Conservation (phyloP, 2,888 invertebrate genomes). For the Plebejus anna region DNA sequence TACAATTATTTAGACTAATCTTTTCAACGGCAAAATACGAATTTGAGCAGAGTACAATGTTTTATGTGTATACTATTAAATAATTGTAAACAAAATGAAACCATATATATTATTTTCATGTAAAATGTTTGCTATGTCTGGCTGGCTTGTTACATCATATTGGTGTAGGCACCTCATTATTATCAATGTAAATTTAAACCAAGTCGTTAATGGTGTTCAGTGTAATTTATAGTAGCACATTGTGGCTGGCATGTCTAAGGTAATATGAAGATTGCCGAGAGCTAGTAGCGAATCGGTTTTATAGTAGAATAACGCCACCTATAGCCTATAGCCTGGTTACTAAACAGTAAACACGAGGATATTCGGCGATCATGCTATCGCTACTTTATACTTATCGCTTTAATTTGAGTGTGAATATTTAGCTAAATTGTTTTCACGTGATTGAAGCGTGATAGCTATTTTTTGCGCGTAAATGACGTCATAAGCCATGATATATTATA, state of each 20-base stretch:
- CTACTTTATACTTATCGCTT: not conserved
- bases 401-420: not conserved
- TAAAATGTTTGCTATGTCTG: not conserved
- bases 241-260: too few species aligned
- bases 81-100: slow-evolving; percentile 21
- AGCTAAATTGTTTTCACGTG: not conserved
- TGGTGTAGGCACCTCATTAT: not conserved
- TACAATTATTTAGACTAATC: not conserved
- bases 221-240: too few species aligned
- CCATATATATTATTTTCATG: slow-evolving; percentile 27
- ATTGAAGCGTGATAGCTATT: not conserved
- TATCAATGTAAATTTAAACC: not conserved
- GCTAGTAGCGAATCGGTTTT: too few species aligned
- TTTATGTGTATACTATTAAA: slow-evolving; percentile 32
- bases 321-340: not conserved
- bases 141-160: not conserved
- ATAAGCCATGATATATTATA: too few species aligned
- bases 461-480: too few species aligned
- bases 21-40: slow-evolving; percentile 28
- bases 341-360: not conserved
- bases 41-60: slow-evolving; percentile 33
- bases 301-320: too few species aligned
- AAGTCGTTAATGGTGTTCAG: not conserved
- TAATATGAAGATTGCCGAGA: too few species aligned
- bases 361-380: not conserved